Conservation (phyloP, 2,113 vertebrate species). For the Montifringilla adamsi region DNA sequence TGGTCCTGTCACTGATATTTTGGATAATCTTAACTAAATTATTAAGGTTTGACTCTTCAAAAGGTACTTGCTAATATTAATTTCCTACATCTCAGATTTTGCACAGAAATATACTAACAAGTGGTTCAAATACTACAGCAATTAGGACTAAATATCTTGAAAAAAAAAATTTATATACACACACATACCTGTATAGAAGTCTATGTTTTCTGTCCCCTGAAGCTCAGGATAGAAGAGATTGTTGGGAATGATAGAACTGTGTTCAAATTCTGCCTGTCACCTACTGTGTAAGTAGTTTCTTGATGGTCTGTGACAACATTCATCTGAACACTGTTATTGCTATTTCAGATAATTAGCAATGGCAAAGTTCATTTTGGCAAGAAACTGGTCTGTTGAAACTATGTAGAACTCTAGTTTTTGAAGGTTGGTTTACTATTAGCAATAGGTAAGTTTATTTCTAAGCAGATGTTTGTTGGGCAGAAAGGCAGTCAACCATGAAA, state of each 20-base stretch:
- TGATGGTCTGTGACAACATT: background rate
- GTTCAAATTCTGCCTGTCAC: background rate
- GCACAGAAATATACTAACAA: background rate
- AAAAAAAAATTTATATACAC: background rate
- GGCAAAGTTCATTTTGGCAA: background rate
- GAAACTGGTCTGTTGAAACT: background rate
- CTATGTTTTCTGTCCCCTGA: background rate
- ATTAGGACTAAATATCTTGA: background rate
- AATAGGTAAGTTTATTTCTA: background rate
- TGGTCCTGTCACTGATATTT: background rate
- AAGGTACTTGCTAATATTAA: background rate
- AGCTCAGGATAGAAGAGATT: background rate
- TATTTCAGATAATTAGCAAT: background rate
- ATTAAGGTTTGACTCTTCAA: background rate
- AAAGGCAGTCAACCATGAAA: background rate
- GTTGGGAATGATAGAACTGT: background rate
- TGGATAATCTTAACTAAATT: background rate
- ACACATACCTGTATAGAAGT: background rate
- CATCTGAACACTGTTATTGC: background rate
- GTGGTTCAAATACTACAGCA: background rate
- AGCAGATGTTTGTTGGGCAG: background rate
- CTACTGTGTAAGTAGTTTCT: background rate
- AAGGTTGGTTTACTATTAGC: background rate
- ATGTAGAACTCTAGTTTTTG: background rate
- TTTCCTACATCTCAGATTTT: background rate